Conservation (phyloP, 2,113 vertebrate genomes). For the Syngnathus typhle region DNA sequence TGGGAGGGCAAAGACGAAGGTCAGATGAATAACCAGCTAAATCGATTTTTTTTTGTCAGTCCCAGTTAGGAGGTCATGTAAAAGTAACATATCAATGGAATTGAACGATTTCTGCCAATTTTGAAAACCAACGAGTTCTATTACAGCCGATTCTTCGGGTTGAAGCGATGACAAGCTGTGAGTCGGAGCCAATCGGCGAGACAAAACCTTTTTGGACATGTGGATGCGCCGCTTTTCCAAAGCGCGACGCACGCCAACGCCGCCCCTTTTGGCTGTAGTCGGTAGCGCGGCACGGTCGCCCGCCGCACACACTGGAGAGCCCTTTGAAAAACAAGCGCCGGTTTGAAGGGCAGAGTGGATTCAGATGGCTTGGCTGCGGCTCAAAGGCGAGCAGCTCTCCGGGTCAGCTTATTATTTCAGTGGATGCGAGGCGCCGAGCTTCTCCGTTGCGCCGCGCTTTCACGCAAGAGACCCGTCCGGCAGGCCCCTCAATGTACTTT, state of each 20-base stretch:
- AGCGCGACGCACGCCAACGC: slow-evolving; percentile 19
- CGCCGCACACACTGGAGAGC: slow-evolving; percentile 45
- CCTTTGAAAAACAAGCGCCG: slow-evolving; percentile 76
- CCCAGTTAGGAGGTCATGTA: no score
- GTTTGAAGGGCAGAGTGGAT: slow-evolving; percentile 75
- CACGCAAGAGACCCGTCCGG: slow-evolving; percentile 58
- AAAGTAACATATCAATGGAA: no score
- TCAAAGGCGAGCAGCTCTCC: slow-evolving; percentile 69
- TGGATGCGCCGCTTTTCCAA: slow-evolving; percentile 45
- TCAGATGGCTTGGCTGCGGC: slow-evolving; percentile 76
- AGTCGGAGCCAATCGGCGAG: background rate
- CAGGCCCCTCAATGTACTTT: slow-evolving; percentile 2
- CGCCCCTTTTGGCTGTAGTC: slow-evolving; percentile 3
- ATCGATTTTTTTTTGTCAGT: background rate
- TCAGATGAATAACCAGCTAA: background rate
- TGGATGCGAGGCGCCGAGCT: slow-evolving; percentile 68
- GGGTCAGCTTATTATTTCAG: slow-evolving; percentile 75
- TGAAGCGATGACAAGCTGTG: background rate
- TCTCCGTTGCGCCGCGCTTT: slow-evolving; percentile 70
- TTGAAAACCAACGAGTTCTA: background rate
- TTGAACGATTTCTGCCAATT: background rate
- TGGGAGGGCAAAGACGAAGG: slow-evolving; percentile 1
- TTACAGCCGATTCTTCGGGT: background rate
- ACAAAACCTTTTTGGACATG: slow-evolving; percentile 49
- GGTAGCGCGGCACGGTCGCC: slow-evolving; percentile 55